Conservation (phyloP, 2,888 invertebrate species). For the Brachyptera risi region DNA sequence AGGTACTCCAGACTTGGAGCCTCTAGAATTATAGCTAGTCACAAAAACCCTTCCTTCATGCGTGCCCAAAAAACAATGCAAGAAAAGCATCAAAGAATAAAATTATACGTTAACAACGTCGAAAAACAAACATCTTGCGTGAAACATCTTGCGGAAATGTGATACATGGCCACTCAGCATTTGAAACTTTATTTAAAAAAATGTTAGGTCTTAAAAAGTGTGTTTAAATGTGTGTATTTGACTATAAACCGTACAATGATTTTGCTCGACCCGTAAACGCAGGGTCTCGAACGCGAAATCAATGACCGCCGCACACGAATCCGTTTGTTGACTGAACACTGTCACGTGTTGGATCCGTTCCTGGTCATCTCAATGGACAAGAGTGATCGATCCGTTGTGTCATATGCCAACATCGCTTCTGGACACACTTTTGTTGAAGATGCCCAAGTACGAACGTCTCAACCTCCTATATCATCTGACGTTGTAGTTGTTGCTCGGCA, state of each 20-base stretch:
- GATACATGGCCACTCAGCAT: conserved; percentile 34
- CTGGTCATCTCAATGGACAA: conserved; percentile 40
- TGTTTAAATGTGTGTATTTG: conserved; percentile 5
- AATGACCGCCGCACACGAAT: conserved; percentile 66
- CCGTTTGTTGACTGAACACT: conserved; percentile 65
- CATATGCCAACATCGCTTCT: conserved; percentile 69
- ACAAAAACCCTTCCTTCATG: conserved; percentile 38
- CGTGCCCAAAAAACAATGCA: conserved; percentile 20
- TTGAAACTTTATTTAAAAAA: not conserved
- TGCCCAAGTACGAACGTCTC: too few relatives aligned
- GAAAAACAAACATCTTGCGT: not conserved
- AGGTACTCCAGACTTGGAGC: conserved; percentile 78
- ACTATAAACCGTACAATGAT: conserved; percentile 37
- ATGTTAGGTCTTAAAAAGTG: not conserved
- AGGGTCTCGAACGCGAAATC: conserved; percentile 61
- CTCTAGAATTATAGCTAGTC: conserved; percentile 60
- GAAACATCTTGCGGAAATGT: conserved; percentile 29
- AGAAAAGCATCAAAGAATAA: conserved; percentile 4
- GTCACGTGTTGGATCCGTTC: conserved; percentile 74
- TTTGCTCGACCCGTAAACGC: conserved; percentile 46
- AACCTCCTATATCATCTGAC: too few relatives aligned
- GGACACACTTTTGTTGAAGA: too few relatives aligned
- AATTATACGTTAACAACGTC: not conserved
- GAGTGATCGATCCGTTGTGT: too few relatives aligned
- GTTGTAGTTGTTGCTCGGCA: too few relatives aligned